Evolutionary conservation across 2,797 vertebrate genomes (phyloP).

Genomic region (Cirrhinus molitorella): DNA sequence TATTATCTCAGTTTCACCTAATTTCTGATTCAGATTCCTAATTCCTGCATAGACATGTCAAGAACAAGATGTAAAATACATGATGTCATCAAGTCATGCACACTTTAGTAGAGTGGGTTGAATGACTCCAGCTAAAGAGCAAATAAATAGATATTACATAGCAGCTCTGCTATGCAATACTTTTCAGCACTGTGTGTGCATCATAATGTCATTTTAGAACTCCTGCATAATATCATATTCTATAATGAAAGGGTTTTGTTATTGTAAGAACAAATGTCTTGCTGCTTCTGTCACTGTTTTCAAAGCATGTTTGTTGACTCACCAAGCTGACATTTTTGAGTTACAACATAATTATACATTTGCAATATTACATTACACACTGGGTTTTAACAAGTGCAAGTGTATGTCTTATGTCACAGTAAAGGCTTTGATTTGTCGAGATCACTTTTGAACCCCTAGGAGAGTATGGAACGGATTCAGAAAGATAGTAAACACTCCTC

Average conservation of each 20-base stretch:
- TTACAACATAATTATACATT: conserved; percentile 22
- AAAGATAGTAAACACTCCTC: not conserved
- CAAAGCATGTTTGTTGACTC: conserved; percentile 20
- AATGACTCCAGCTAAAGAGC: not conserved
- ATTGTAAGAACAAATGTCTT: conserved; percentile 5
- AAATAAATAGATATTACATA: not conserved
- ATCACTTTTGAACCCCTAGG: not conserved
- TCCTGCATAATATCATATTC: not conserved
- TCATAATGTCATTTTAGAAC: conserved; percentile 16
- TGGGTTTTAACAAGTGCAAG: not conserved
- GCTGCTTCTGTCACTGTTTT: conserved; percentile 7
- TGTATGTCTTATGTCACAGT: not conserved
- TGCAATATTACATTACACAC: not conserved
- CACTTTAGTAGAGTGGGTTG: not conserved
- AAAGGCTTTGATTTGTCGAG: not conserved
- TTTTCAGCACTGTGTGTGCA: not conserved
- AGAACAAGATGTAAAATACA: not conserved
- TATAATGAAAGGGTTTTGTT: conserved; percentile 22
- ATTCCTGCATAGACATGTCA: conserved; percentile 1
- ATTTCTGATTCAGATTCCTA: not conserved
- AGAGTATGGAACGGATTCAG: not conserved
- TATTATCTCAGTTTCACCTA: not conserved
- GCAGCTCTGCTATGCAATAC: not conserved
- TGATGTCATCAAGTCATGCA: not conserved
- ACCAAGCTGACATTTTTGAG: conserved; percentile 29